These are phyloP conservation scores for Pinctada fucata DNA, from an alignment of 2,888 invertebrate genomes.

Conservation along the genomic window DNA sequence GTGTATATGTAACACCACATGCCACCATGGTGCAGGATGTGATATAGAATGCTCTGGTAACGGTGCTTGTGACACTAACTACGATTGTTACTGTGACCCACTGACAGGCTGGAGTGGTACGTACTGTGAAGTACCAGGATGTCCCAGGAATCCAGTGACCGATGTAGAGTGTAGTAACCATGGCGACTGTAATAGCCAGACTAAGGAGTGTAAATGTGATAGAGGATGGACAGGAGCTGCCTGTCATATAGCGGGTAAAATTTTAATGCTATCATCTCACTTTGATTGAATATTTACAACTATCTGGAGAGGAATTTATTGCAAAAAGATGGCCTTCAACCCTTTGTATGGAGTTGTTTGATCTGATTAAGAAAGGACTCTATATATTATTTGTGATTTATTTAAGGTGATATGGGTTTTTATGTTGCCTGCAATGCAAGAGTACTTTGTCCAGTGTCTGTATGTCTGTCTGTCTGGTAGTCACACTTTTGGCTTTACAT, in stretches of 20 bases:
- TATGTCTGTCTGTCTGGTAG: no score
- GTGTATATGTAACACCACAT: constrained; percentile 61
- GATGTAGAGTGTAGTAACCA: constrained; percentile 58
- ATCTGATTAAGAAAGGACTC: no score
- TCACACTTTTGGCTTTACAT: no score
- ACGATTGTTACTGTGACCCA: constrained; percentile 58
- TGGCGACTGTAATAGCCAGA: constrained; percentile 62
- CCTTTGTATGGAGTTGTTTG: no score
- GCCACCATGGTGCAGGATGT: constrained; percentile 63
- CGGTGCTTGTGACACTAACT: constrained; percentile 54
- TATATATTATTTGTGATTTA: no score
- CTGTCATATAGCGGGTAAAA: constrained; percentile 43
- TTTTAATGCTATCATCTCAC: no score
- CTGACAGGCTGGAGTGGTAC: constrained; percentile 60
- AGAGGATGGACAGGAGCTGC: constrained; percentile 60
- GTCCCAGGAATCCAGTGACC: constrained; percentile 57
- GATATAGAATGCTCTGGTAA: constrained; percentile 63
- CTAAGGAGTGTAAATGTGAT: constrained; percentile 57
- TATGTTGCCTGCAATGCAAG: no score
- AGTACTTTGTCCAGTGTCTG: no score
- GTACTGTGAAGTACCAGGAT: constrained; percentile 63
- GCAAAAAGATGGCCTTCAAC: no score
- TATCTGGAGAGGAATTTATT: no score
- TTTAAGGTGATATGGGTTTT: no score
- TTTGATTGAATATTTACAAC: no score